Base-by-base conservation (phyloP, 2,888 invertebrate genomes). In the Tineola bisselliella region DNA sequence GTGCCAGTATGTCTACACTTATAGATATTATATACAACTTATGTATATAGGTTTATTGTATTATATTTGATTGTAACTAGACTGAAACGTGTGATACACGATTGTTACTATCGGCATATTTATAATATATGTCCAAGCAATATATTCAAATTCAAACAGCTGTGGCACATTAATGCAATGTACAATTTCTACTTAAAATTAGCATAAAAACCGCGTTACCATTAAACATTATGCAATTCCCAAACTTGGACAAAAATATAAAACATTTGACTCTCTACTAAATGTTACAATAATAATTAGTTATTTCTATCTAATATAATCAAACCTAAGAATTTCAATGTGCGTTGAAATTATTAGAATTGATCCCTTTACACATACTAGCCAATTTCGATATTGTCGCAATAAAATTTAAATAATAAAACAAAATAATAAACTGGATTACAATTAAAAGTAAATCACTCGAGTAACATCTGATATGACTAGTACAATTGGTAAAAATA, bases 241-340 rank as follows among this genome's bases (percentile, higher is more conserved):
- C 64, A 66, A 68, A 66, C 63, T 68, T 70, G 76, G 76, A 76
- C 79, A 84, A 84, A 84, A 84, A 84, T 84, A 84, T 76, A 81
- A 69, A 69, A 66, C 70, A 73, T 74, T 70, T 72, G 65, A 64
- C 68, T 70, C 68, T 68, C 77, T 79, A 81, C 73, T 75, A 76
- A 75, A 60, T 19, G 58, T 58, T 33, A 15, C 10, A 13, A 33
- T 78, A 68, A 65, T 72, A 66, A 74, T 82, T 81, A 77, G 74
- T 76, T 72, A 61, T 72, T 67, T 70, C 82, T 83, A 84, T 81
- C 83, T 84, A 84, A 48, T 25, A 18, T 12, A 4, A 19, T 17
- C 44, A 18, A 48, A 25, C 4, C 60, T 15, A 60, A 31, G n/a
- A 60, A 60, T 48, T 60, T 48, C 60, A 44, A 44, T 30, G 13